A percentile compares a stretch with the other conserved stretches of the same genome.
Conservation (phyloP, 1,140 invertebrate species). For the Platyscapa corneri region DNA sequence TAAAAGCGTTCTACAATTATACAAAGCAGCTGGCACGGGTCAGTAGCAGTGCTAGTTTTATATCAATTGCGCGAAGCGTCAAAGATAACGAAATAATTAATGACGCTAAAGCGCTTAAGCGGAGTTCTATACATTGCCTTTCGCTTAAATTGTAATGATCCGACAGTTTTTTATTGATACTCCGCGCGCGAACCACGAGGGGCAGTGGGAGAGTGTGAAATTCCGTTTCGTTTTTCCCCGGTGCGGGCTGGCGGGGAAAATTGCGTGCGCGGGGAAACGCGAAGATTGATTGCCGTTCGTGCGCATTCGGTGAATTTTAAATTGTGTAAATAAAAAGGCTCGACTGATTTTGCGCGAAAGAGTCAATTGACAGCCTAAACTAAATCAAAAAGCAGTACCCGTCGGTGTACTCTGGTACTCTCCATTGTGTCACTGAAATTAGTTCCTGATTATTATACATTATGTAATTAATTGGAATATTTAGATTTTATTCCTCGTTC, state of each 20-base stretch:
- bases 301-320: not conserved
- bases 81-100: conserved; percentile 48
- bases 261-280: not conserved
- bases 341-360: no score
- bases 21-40: conserved; percentile 2
- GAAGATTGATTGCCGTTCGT: no score
- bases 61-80: conserved; percentile 47
- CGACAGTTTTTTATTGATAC: conserved; percentile 32
- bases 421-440: no score
- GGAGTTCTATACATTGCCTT: conserved; percentile 37
- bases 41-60: conserved; percentile 41
- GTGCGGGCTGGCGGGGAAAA: not conserved
- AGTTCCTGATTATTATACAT: no score
- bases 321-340: not conserved
- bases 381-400: no score
- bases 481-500: no score
- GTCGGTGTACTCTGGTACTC: no score
- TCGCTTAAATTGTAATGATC: conserved; percentile 30
- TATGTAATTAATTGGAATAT: no score
- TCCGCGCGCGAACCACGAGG: not conserved
- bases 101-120: conserved; percentile 32
- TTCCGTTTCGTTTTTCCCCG: not conserved
- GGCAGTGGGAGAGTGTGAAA: not conserved
- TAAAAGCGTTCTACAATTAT: not conserved
- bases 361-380: no score